Conservation (phyloP, 1,140 invertebrate genomes). For the Marisa cornuarietis region DNA sequence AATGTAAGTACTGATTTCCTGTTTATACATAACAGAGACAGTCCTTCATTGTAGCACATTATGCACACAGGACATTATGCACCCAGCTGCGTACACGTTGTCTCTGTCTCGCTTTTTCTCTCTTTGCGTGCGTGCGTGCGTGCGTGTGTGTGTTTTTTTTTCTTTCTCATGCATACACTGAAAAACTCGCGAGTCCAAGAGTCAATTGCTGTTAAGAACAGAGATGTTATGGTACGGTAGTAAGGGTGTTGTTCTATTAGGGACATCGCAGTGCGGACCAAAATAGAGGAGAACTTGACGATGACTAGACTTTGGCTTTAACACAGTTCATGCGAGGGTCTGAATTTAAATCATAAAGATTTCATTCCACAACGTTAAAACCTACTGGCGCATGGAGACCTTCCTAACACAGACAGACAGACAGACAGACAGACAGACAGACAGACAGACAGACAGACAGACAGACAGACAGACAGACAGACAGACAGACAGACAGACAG, state of each 20-base stretch:
- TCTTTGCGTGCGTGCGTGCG: not conserved
- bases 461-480: too few species aligned
- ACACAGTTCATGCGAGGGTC: not conserved
- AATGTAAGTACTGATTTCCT: too few species aligned
- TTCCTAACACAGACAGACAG: not conserved
- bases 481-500: too few species aligned
- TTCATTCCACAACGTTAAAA: not conserved
- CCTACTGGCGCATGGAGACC: not conserved
- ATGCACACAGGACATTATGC: too few species aligned
- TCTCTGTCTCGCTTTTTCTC: too few species aligned
- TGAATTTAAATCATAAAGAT: not conserved
- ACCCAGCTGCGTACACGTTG: too few species aligned
- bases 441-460: too few species aligned
- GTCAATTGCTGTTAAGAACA: not conserved
- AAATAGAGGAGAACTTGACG: not conserved
- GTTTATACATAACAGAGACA: too few species aligned
- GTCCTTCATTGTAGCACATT: too few species aligned
- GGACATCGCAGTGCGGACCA: not conserved
- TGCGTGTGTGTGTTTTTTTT: constrained; percentile 8
- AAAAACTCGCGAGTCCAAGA: too few species aligned
- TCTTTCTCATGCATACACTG: too few species aligned
- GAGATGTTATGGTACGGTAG: not conserved
- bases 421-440: too few species aligned
- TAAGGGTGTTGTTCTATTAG: not conserved
- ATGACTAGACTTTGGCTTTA: not conserved